Base-by-base conservation (phyloP, 2,888 invertebrate species). In the Buathra laborator region DNA sequence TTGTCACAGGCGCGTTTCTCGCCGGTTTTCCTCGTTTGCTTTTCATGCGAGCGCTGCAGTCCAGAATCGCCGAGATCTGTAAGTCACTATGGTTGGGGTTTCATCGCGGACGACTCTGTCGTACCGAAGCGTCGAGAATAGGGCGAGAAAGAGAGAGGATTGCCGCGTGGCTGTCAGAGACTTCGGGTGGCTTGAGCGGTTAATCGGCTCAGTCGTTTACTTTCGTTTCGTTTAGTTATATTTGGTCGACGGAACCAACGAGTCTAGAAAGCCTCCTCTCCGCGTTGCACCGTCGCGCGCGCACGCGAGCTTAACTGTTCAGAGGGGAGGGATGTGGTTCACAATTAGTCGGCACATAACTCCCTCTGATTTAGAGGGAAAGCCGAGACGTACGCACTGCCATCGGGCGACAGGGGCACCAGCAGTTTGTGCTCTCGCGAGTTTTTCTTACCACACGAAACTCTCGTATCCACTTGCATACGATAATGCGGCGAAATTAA, bases 291-390 rank as follows among this genome's bases (percentile, higher is more conserved):
- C 32, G 37, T 66, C 67, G 56, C 37, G n/a, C 81, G 74, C 81
- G 83, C 80, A 78, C 78, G 6, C 66, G 51, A 70, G 80, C 72
- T 71, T 71, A 66, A 46, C 81, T 71, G 72, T 88, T 86, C 84
- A 86, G 86, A 24, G 89, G 84, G 88, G 86, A 89, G 89, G 86
- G 90, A 90, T 88, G 88, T 84, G 87, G 88, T 89, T 92, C 90
- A 92, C 93, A 93, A 93, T 93, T 93, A 93, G 93, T 93, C 93
- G 92, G 87, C 93, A 91, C 92, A 93, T 93, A 93, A 93, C 92
- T 93, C 89, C 87, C 88, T 66, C 90, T 92, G 92, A 93, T 93
- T 93, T 93, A 93, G 87, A 88, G 89, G 37, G 84, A 88, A 78
- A 87, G 84, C 87, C 89, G 37, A 56, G 71, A 67, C 53, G 53